Conservation (phyloP, 2,888 invertebrate species). For the Mayetiola destructor region DNA sequence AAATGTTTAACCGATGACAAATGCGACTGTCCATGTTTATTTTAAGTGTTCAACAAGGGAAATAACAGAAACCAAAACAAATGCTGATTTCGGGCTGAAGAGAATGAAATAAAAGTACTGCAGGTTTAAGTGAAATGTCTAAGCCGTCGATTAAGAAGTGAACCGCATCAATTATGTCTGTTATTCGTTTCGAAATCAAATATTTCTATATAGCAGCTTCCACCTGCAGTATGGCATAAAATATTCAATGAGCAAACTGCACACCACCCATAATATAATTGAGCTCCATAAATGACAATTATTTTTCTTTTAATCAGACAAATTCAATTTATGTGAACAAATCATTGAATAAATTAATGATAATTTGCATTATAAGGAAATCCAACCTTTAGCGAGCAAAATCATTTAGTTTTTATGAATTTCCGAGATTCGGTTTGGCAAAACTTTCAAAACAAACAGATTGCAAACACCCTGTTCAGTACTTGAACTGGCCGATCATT, state of each 20-base stretch:
- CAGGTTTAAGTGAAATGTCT: too few relatives aligned
- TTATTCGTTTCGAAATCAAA: too few relatives aligned
- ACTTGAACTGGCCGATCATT: not conserved
- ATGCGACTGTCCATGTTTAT: too few relatives aligned
- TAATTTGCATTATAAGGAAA: not conserved
- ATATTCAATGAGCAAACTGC: not conserved
- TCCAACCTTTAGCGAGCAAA: not conserved
- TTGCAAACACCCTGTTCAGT: too few relatives aligned
- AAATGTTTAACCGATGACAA: not conserved
- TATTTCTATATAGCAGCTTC: too few relatives aligned
- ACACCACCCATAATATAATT: constrained; percentile 1
- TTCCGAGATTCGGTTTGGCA: not conserved
- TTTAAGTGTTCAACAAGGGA: too few relatives aligned
- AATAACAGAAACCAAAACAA: not conserved
- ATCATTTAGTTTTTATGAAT: not conserved
- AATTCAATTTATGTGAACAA: not conserved
- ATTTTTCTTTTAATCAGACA: not conserved
- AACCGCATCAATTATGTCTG: too few relatives aligned
- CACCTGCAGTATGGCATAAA: too few relatives aligned
- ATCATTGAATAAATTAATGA: not conserved
- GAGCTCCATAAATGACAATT: constrained; percentile 4
- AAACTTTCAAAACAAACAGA: too few relatives aligned
- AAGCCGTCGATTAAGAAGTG: too few relatives aligned
- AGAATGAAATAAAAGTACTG: too few relatives aligned
- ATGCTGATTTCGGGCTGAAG: not conserved